Conservation (phyloP, 53 echinoderm and acorn worm genomes). For the Zoroaster sp. region DNA sequence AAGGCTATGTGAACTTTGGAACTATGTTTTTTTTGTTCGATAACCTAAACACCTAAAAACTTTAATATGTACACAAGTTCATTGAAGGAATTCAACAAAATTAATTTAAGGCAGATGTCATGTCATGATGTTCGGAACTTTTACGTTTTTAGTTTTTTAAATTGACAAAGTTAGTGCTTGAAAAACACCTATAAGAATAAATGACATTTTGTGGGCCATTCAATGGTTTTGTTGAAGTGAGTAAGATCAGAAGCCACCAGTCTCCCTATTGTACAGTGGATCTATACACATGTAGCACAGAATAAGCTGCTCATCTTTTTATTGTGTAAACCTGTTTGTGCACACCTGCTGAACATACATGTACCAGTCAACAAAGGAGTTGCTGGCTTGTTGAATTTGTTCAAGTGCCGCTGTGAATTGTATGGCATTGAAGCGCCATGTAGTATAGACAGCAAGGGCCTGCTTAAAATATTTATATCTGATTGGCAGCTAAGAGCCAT, state of each 20-base stretch:
- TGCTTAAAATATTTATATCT: slow-evolving; percentile 49
- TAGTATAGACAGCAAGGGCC: not conserved
- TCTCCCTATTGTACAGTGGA: not conserved
- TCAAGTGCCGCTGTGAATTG: not conserved
- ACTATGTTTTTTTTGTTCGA: too few relatives aligned
- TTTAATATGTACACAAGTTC: too few relatives aligned
- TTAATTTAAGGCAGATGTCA: too few relatives aligned
- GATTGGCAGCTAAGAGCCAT: slow-evolving; percentile 36
- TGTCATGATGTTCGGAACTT: too few relatives aligned
- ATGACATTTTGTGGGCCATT: too few relatives aligned
- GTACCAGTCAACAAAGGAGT: slow-evolving; percentile 33
- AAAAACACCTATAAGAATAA: too few relatives aligned
- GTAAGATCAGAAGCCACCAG: not conserved
- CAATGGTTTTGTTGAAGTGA: not conserved
- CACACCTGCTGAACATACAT: slow-evolving; percentile 44
- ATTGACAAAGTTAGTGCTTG: too few relatives aligned
- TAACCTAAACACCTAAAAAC: too few relatives aligned
- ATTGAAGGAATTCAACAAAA: too few relatives aligned
- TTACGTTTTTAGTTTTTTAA: too few relatives aligned
- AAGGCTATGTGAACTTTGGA: too few relatives aligned
- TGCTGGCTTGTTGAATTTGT: slow-evolving; percentile 28
- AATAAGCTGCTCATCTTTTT: not conserved
- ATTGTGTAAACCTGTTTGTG: slow-evolving; percentile 26
- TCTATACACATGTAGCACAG: not conserved
- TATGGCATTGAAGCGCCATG: not conserved